Evolutionary conservation across 2,888 invertebrate genomes (phyloP), one percentile per base, ranked within the genome.

Genomic region (Pandemis corylana): DNA sequence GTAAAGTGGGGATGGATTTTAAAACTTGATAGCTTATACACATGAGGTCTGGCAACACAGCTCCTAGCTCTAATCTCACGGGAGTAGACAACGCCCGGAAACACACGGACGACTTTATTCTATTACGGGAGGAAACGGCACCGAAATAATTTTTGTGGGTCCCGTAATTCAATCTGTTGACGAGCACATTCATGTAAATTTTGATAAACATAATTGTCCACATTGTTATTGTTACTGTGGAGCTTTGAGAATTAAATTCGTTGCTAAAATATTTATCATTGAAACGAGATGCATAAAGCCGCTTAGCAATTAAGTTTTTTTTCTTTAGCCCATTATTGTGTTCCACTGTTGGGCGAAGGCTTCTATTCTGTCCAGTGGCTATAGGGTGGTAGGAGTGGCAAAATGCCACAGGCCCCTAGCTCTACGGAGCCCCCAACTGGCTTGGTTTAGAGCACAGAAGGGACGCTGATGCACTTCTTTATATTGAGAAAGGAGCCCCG

Each of bases 51-150:
- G 51, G 51, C 51, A 51, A 51, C 51, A 13, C 51, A n/a, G 13
- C 5, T 51, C 7, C 51, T 51, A 51, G 6, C 51, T 6, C n/a
- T 13, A 51, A 51, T n/a, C 51, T 13, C 51, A 1, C 0, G 51
- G 6, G 51, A n/a, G n/a, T n/a, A 62, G 72, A 68, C 67, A 72
- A 68, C 53, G 28, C 71, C 62, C 51, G 61, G 67, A 42, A 67
- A 67, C 36, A 64, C 61, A n/a, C 59, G 49, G 42, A 42, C 41
- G 61, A 42, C 53, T 67, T 63, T 72, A 72, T 72, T 72, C 72
- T 53, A 72, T 72, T 72, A 72, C 62, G 71, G 12, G 46, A 46
- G 72, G 67, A 72, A 65, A 71, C 53, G 64, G 53, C 20, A 65
- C 41, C 41, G 53, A 63, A 68, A 72, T 72, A 44, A 53, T 72